Evolutionary conservation across 2,888 invertebrate species (phyloP).

Genomic region (Helobdella robusta): DNA sequence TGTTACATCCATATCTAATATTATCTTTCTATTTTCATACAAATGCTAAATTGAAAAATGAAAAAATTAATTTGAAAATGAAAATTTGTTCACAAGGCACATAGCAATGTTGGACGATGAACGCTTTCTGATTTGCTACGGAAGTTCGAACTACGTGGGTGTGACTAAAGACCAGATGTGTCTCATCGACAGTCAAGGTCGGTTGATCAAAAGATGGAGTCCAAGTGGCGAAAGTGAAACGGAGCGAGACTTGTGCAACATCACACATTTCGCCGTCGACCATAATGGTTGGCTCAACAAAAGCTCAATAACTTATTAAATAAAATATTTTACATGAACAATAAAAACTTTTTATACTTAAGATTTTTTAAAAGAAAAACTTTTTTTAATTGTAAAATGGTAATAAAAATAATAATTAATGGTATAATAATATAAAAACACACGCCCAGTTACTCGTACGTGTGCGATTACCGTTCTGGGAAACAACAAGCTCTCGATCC

Average conservation of each 20-base stretch:
- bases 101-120: slow-evolving; percentile 15
- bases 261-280: slow-evolving; percentile 23
- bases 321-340: not conserved
- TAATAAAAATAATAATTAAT: not conserved
- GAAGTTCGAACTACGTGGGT: slow-evolving; percentile 21
- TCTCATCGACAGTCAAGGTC: slow-evolving; percentile 13
- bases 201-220: slow-evolving; percentile 9
- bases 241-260: slow-evolving; percentile 15
- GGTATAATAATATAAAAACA: not conserved
- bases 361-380: not conserved
- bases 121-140: slow-evolving; percentile 16
- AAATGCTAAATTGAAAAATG: not conserved
- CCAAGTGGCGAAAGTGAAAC: not conserved
- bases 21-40: too few relatives aligned
- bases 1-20: too few relatives aligned
- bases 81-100: slow-evolving; percentile 12
- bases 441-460: not conserved
- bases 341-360: not conserved
- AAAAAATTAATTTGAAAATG: not conserved
- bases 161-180: slow-evolving; percentile 22
- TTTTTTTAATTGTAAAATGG: not conserved
- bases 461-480: slow-evolving; percentile 23
- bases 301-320: not conserved
- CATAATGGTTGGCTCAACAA: slow-evolving; percentile 4
- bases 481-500: not conserved